Base-by-base conservation (phyloP, 2,888 invertebrate species). In the Microplitis manilae region DNA sequence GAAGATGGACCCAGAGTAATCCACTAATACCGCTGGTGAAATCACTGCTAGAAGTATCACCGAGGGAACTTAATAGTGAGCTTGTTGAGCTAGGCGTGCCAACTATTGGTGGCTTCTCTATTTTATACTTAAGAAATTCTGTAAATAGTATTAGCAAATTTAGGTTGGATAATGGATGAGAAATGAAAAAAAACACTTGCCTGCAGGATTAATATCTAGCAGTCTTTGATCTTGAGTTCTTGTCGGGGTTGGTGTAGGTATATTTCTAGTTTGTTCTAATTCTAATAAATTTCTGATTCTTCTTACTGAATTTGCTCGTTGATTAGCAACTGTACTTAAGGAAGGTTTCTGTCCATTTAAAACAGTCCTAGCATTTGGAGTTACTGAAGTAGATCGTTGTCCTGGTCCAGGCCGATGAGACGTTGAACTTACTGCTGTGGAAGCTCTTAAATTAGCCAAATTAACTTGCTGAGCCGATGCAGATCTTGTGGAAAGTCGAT, bases 81-180 rank as follows among this genome's bases (percentile, higher is more conserved):
- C 89, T 90, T 74, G 92, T 93, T 68, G 92, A 93, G 65, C 91
- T 92, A 73, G 93, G 93, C 67, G 93, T 91, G 15, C 92, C 92
- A 30, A 92, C 91, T 81, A 86, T 88, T 65, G 90, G 89, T 73
- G 92, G 94, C 86, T 96, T 96, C 86, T 97, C 96, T 86, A 96
- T 93, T 91, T 96, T 97, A 91, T 97, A 97, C 91, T 97, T 96
- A 86, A 96, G 93, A 91, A 97, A 97, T 92, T 97, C 95, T 94
- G 91, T 30, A 30, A 30, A 30, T 30, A 30, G 30, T 30, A 30
- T 30, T 30, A 30, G 30, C 9, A 6, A 68, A 15, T n/a, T n/a
- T 41, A 68, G 17, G 15, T 8, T 68, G 5, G 50, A 15, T 70
- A 17, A 59, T 70, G 40, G 8, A 9, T 9, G n/a, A 39, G 15